These are phyloP conservation scores for Lordiphosa mommai DNA, from an alignment of 1,140 invertebrate genomes.

Conservation along the genomic window DNA sequence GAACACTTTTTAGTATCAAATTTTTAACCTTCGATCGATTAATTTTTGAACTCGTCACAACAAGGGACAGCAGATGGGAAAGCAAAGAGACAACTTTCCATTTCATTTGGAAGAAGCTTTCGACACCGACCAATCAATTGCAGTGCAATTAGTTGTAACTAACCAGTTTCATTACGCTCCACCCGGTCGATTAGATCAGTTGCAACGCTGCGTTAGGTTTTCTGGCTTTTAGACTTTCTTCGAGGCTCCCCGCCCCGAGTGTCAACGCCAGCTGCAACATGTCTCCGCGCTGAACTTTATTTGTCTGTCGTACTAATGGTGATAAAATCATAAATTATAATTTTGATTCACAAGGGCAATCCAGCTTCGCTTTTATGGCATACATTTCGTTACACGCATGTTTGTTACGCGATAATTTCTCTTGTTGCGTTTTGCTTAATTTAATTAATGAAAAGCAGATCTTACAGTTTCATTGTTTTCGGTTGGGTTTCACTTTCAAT, in stretches of 20 bases:
- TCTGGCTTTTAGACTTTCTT: conserved; percentile 15
- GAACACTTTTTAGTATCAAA: neutral
- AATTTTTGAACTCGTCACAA: neutral
- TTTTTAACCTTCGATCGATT: neutral
- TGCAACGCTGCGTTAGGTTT: conserved; percentile 24
- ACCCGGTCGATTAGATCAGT: neutral
- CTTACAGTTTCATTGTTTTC: conserved; percentile 35
- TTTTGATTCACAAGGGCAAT: conserved; percentile 7
- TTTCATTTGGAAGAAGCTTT: neutral
- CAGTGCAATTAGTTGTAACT: neutral
- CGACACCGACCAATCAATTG: neutral
- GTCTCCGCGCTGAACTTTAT: conserved; percentile 7
- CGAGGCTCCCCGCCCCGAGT: neutral
- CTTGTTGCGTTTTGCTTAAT: conserved; percentile 30
- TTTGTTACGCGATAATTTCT: conserved; percentile 42
- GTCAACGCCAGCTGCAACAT: neutral
- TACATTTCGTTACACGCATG: conserved; percentile 23
- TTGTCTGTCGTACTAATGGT: conserved; percentile 5
- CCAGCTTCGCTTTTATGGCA: conserved; percentile 34
- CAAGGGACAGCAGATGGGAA: neutral
- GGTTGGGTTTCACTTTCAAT: conserved; percentile 50
- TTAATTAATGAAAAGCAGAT: conserved; percentile 41
- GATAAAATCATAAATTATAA: conserved; percentile 29
- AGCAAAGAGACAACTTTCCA: neutral
- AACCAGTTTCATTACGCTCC: conserved; percentile 1